Evolutionary conservation across 2,113 vertebrate species (phyloP).

Genomic region (Vicugna pacos): DNA sequence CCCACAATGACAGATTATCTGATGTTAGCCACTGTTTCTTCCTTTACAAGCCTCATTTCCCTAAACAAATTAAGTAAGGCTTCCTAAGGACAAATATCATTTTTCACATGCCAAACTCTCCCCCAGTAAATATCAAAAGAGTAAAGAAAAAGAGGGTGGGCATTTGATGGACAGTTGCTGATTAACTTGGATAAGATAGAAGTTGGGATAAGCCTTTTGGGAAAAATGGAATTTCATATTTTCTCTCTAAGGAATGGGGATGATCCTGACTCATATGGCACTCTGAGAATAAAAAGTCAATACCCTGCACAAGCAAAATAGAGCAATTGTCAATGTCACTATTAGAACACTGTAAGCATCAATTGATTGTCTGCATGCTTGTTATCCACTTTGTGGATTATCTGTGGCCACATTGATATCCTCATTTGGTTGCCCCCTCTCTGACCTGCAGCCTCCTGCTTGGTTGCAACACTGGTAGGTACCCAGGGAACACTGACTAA

Average conservation of each 20-base stretch:
- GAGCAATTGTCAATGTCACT: neutral
- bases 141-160: neutral
- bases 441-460: slow-evolving; percentile 23
- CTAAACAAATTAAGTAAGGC: neutral
- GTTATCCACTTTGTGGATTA: slow-evolving; percentile 51
- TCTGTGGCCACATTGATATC: neutral
- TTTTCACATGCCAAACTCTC: neutral
- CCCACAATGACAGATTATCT: neutral
- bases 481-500: slow-evolving; percentile 21
- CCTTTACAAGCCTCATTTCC: neutral
- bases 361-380: neutral
- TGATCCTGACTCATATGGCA: neutral
- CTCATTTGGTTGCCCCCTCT: neutral
- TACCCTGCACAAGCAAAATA: slow-evolving; percentile 42
- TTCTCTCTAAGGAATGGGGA: slow-evolving; percentile 26
- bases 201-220: neutral
- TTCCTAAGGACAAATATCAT: neutral
- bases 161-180: neutral
- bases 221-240: neutral
- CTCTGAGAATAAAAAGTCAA: slow-evolving; percentile 41
- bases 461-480: neutral
- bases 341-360: slow-evolving; percentile 1
- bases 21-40: neutral
- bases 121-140: neutral
- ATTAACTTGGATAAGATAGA: neutral